Conservation (phyloP, 1,140 invertebrate genomes). For the Formica selysi region DNA sequence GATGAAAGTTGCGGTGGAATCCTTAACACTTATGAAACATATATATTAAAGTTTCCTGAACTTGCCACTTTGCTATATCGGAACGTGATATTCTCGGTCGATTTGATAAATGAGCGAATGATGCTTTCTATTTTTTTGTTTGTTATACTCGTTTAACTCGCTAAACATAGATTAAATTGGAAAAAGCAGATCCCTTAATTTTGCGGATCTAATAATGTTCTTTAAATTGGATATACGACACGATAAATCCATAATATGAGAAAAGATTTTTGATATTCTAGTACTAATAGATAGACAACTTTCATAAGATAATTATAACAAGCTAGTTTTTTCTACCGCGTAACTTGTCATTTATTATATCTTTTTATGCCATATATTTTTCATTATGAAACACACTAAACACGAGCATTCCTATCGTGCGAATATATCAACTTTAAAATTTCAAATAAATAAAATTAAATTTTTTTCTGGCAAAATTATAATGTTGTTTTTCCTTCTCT, state of each 20-base stretch:
- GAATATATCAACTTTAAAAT: background rate
- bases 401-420: background rate
- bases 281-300: background rate
- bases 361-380: background rate
- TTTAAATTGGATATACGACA: background rate
- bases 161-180: background rate
- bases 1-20: conserved; percentile 48
- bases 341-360: background rate
- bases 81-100: conserved; percentile 24
- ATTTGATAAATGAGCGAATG: conserved; percentile 2
- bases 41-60: conserved; percentile 61
- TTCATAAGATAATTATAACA: background rate
- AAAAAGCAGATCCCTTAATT: background rate
- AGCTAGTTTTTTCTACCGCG: background rate
- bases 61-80: conserved; percentile 16
- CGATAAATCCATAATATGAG: background rate
- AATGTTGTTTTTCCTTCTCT: too few species aligned
- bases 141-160: background rate
- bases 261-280: background rate
- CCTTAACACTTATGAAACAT: conserved; percentile 57
- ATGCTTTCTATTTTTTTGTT: background rate
- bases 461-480: background rate
- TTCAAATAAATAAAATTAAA: too few species aligned
- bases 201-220: background rate
- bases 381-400: background rate